Percentiles rank a stretch among this genome's conserved stretches.
Conservation (phyloP, 2,888 invertebrate species). For the Leucania comma region DNA sequence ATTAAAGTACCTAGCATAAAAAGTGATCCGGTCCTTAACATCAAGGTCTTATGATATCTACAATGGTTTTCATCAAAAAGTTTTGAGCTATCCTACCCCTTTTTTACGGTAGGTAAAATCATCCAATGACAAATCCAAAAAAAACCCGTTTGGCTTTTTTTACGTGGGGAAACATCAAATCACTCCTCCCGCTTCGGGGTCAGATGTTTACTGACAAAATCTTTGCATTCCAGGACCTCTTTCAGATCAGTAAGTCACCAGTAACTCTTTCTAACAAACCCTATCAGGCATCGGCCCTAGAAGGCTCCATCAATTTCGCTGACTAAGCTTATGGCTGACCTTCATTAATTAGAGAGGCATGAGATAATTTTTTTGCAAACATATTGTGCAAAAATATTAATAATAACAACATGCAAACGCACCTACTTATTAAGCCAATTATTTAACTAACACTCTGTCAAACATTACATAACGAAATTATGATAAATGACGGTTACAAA, state of each 20-base stretch:
- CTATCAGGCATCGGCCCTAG: too few relatives aligned
- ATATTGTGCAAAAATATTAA: conserved; percentile 21
- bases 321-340: conserved; percentile 10
- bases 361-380: neutral
- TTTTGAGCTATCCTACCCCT: too few relatives aligned
- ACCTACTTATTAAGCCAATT: conserved; percentile 51
- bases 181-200: too few relatives aligned
- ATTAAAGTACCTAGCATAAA: neutral
- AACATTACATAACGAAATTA: conserved; percentile 48
- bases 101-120: too few relatives aligned
- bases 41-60: neutral
- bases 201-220: too few relatives aligned
- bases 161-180: too few relatives aligned
- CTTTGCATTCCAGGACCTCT: too few relatives aligned
- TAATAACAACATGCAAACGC: conserved; percentile 30
- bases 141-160: too few relatives aligned
- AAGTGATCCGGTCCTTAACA: neutral
- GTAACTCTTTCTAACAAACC: too few relatives aligned
- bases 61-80: neutral
- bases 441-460: conserved; percentile 52
- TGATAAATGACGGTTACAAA: conserved; percentile 48
- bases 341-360: conserved; percentile 22
- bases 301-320: too few relatives aligned
- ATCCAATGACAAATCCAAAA: too few relatives aligned
- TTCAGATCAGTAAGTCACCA: too few relatives aligned